Evolutionary conservation across 2,113 vertebrate genomes (phyloP).

Genomic region (Ageneiosus marmoratus): DNA sequence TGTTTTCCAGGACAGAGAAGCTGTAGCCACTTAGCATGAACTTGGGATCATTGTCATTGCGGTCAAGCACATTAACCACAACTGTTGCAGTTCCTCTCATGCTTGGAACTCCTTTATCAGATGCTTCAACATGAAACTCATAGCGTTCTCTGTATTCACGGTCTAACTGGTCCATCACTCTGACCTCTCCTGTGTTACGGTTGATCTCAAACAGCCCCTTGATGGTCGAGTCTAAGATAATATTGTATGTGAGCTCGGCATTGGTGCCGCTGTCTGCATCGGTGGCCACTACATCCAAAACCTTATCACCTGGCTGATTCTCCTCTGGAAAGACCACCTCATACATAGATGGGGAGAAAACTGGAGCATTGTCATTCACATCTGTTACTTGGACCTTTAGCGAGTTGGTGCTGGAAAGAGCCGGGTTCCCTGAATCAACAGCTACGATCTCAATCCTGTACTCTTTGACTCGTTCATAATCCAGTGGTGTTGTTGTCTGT

Average conservation of each 20-base stretch:
- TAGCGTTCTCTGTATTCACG: constrained; percentile 87
- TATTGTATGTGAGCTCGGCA: constrained; percentile 85
- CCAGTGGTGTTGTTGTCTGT: constrained; percentile 89
- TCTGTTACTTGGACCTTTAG: constrained; percentile 95
- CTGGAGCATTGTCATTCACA: constrained; percentile 88
- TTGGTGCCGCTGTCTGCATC: constrained; percentile 93
- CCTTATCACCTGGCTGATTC: constrained; percentile 84
- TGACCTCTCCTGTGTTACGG: constrained; percentile 80
- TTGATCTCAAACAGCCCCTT: constrained; percentile 87
- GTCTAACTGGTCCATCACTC: constrained; percentile 86
- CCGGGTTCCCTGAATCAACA: constrained; percentile 93
- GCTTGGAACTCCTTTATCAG: constrained; percentile 89
- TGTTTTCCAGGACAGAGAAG: constrained; percentile 95
- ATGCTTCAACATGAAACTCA: constrained; percentile 85
- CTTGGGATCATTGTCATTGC: constrained; percentile 96
- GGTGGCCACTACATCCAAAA: constrained; percentile 81
- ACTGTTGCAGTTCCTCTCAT: constrained; percentile 91
- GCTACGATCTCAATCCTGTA: constrained; percentile 96
- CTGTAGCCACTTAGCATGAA: constrained; percentile 96
- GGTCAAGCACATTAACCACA: constrained; percentile 86
- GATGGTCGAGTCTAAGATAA: constrained; percentile 74
- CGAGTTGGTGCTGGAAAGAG: constrained; percentile 94
- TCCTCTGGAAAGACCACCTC: constrained; percentile 89
- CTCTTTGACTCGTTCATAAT: constrained; percentile 88
- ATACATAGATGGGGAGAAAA: constrained; percentile 83